A percentile compares a stretch with the other conserved stretches of the same genome.
phyloP scores from a whole-genome alignment of 2,113 vertebrate genomes.

The Cebidichthys violaceus region DNA sequence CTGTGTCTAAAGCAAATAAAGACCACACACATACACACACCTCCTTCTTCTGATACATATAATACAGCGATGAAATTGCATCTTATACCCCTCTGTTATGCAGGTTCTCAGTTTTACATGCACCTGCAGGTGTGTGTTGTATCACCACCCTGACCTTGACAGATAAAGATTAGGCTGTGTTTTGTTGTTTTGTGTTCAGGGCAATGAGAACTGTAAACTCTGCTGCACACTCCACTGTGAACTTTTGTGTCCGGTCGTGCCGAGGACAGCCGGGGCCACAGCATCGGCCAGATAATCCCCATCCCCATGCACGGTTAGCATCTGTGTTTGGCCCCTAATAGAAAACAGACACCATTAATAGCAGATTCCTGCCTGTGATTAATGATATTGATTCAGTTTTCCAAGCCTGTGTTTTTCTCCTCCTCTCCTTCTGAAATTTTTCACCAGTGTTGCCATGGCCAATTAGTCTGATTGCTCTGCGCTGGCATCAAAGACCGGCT shows the following conservation, averaged over 20 bases:
- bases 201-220: constrained; percentile 32
- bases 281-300: constrained; percentile 64
- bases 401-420: constrained; percentile 80
- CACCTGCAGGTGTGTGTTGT: constrained; percentile 42
- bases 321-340: constrained; percentile 75
- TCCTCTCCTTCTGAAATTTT: constrained; percentile 78
- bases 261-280: constrained; percentile 71
- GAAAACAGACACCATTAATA: constrained; percentile 85
- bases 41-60: constrained; percentile 5
- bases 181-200: not conserved
- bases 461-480: constrained; percentile 86
- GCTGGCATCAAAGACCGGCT: constrained; percentile 81
- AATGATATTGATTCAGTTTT: constrained; percentile 87
- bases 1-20: constrained; percentile 60
- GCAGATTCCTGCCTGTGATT: constrained; percentile 83
- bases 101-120: not conserved
- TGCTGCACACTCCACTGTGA: constrained; percentile 47
- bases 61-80: not conserved
- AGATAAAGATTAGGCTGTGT: constrained; percentile 16
- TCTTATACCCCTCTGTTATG: not conserved
- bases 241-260: constrained; percentile 63
- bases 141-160: constrained; percentile 31
- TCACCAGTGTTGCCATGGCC: constrained; percentile 84
- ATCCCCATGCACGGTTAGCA: constrained; percentile 39
- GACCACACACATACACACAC: constrained; percentile 11